phyloP scores from a whole-genome alignment of 1,140 invertebrate species.

The Penaeus indicus region DNA sequence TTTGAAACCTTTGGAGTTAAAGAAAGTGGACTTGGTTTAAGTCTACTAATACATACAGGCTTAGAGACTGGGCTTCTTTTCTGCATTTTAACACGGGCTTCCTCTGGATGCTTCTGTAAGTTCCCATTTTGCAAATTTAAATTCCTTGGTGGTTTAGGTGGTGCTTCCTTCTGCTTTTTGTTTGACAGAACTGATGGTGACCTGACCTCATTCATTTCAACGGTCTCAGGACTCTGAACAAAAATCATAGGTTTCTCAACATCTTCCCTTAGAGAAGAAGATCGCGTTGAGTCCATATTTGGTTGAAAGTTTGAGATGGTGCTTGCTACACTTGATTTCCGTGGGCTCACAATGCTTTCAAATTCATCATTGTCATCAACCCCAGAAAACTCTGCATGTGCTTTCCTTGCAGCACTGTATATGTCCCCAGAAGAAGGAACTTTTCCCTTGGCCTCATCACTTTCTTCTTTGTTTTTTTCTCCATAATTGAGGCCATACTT shows the following conservation, averaged over 20 bases:
- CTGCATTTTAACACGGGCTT: too few species aligned
- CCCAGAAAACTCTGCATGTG: background rate
- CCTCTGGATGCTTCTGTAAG: too few species aligned
- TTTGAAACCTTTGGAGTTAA: too few species aligned
- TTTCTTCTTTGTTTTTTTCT: background rate
- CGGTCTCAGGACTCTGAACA: background rate
- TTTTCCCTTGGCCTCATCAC: background rate
- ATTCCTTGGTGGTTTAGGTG: too few species aligned
- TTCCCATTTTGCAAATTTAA: too few species aligned
- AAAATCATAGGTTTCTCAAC: background rate
- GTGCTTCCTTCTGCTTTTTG: too few species aligned
- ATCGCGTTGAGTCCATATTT: conserved; percentile 13
- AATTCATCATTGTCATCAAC: background rate
- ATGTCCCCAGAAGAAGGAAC: background rate
- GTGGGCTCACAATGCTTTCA: conserved; percentile 18
- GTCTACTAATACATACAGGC: too few species aligned
- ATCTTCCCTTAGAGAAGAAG: background rate
- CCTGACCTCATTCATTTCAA: too few species aligned
- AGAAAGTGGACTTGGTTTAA: too few species aligned
- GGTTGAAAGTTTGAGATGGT: conserved; percentile 19
- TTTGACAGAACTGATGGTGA: too few species aligned
- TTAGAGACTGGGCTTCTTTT: too few species aligned
- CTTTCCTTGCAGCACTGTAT: background rate
- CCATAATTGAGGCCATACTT: conserved; percentile 39
- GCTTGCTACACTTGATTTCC: conserved; percentile 28